Evolutionary conservation across 2,113 vertebrate genomes (phyloP).

Genomic region (Grallaria varia): DNA sequence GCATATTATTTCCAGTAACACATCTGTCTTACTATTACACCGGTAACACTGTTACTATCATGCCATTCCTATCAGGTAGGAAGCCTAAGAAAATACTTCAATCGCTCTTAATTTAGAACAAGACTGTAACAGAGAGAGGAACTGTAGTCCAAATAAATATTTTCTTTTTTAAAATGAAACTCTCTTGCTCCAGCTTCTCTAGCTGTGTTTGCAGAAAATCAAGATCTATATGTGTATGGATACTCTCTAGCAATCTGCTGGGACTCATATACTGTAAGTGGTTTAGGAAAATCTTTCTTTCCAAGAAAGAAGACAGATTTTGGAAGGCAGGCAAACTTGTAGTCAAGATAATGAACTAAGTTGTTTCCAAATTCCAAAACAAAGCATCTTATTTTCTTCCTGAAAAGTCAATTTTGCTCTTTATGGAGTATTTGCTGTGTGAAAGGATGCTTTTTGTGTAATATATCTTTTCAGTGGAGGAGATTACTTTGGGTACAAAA

Average conservation of each 20-base stretch:
- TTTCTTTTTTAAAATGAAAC: background rate
- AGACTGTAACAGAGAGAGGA: background rate
- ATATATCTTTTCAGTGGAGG: slow-evolving; percentile 6
- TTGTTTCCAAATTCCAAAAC: slow-evolving; percentile 46
- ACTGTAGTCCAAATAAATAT: background rate
- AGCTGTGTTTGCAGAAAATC: background rate
- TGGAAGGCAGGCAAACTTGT: background rate
- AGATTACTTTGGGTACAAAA: slow-evolving; percentile 34
- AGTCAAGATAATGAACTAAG: background rate
- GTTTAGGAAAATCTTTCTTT: background rate
- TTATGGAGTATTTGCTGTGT: background rate
- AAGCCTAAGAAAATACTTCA: background rate
- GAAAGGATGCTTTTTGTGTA: background rate
- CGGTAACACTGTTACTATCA: background rate
- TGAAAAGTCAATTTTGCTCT: slow-evolving; percentile 36
- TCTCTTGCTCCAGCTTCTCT: background rate
- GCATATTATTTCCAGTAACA: background rate
- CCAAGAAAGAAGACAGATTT: background rate
- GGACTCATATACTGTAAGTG: background rate
- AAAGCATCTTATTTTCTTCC: slow-evolving; percentile 21
- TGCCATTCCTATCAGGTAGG: background rate
- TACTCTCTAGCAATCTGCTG: background rate
- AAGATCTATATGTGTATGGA: background rate
- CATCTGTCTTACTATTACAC: background rate
- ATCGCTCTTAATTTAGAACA: background rate